Evolutionary conservation across 2,888 invertebrate species (phyloP), one percentile per base, ranked within the genome.

Genomic region (Agrochola lota): DNA sequence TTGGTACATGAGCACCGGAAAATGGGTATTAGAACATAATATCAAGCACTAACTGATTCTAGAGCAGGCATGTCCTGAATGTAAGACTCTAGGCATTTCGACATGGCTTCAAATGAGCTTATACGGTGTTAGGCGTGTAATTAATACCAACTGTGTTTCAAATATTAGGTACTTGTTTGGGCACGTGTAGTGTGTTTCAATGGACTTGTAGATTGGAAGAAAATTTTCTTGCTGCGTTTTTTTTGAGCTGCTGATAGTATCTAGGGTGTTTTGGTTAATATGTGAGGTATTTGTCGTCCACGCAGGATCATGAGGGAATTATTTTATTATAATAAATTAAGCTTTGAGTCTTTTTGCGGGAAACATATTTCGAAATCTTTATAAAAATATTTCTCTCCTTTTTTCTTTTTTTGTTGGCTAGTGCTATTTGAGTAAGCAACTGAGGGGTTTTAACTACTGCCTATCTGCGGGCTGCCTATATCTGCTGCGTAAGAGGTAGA

Each of bases 1-100:
- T 64, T 43, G 30, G 15, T 40, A 59, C 26, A 26, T 43, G 71
- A 52, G 23, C 71, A 79, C 83, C 83, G 83, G 84, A 85, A 83
- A 85, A 74, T 79, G 8, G 67, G 2, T 71, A 77, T 83, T 71
- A 78, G 64, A 74, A 75, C 72, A 64, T 78, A 23, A 70, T 63
- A 77, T 77, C 52, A 72, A 67, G 64, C 40, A 52, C 35, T 63
- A 60, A 64, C 20, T 80, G 71, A 64, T 63, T 81, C 64, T 85
- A 74, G 75, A 74, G 17, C 55, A 40, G 49, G 60, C 62, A 68
- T 74, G 86, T 79, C 35, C 59, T 69, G 40, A 79, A 71, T 75
- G 73, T n/a, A n/a, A 17, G 26, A 23, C 12, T 30, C 30, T 17
- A 1, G 8, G 26, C 55, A 75, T 84, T 85, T 71, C 84, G 60